A percentile compares a stretch with the other conserved stretches of the same genome.
Evolutionary conservation across 2,113 vertebrate genomes (phyloP).

Genomic region (Terrapene triunguis): DNA sequence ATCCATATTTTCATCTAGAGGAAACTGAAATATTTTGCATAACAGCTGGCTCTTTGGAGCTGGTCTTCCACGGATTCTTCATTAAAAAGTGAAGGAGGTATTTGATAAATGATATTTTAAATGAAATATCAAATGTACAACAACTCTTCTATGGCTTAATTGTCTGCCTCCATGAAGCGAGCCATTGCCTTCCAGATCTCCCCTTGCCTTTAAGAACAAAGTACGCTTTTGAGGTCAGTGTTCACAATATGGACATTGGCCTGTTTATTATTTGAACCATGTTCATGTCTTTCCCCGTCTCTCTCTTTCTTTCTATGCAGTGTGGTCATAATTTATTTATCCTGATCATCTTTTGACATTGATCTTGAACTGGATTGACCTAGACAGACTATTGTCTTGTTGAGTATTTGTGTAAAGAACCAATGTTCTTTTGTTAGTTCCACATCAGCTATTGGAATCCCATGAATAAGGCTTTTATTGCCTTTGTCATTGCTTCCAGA

Average conservation of each 20-base stretch:
- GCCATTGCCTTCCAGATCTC: neutral
- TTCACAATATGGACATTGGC: neutral
- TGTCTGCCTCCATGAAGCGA: neutral
- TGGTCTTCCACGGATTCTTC: neutral
- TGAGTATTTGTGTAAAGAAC: constrained; percentile 5
- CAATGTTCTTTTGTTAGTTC: neutral
- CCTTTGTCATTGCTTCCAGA: constrained; percentile 27
- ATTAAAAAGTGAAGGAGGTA: neutral
- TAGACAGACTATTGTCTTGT: neutral
- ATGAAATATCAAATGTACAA: constrained; percentile 10
- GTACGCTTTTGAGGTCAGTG: neutral
- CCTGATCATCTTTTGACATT: constrained; percentile 14
- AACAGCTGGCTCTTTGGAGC: neutral
- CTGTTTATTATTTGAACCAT: neutral
- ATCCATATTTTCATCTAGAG: neutral
- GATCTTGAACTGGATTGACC: constrained; percentile 18
- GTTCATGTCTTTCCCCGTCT: neutral
- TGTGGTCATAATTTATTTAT: neutral
- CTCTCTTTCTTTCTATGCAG: neutral
- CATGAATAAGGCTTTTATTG: neutral
- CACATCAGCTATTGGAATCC: rapidly evolving
- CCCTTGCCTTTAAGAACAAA: neutral
- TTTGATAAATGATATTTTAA: constrained; percentile 19
- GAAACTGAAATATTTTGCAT: neutral
- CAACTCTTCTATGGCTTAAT: constrained; percentile 6